Evolutionary conservation across 2,113 vertebrate species (phyloP).

Genomic region (Epinephelus lanceolatus): DNA sequence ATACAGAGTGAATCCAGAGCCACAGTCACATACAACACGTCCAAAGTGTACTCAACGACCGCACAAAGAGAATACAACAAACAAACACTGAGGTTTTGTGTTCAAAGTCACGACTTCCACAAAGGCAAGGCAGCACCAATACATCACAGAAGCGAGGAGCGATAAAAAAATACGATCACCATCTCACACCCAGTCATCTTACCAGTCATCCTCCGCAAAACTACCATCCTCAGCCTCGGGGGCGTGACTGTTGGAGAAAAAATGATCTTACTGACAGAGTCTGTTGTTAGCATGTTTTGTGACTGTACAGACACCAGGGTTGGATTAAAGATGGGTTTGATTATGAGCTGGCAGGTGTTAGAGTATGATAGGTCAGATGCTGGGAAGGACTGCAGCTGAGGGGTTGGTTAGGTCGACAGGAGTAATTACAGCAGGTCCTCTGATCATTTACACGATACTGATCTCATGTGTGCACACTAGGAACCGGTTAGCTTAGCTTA

Average conservation of each 20-base stretch:
- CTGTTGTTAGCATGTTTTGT: slow-evolving; percentile 30
- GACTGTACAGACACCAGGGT: slow-evolving; percentile 7
- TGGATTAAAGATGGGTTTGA: slow-evolving; percentile 27
- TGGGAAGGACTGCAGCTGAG: background rate
- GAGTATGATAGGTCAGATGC: slow-evolving; percentile 19
- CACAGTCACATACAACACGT: slow-evolving; percentile 59
- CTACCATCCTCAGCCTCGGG: slow-evolving; percentile 95
- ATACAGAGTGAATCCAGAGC: slow-evolving; percentile 29
- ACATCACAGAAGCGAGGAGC: slow-evolving; percentile 77
- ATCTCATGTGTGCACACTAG: background rate
- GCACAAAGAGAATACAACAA: slow-evolving; percentile 42
- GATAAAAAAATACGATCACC: slow-evolving; percentile 41
- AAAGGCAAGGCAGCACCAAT: slow-evolving; percentile 76
- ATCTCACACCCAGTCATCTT: slow-evolving; percentile 82
- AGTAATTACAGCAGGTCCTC: background rate
- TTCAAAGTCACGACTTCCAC: slow-evolving; percentile 70
- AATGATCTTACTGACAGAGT: slow-evolving; percentile 71
- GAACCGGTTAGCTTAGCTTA: background rate
- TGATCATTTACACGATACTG: background rate
- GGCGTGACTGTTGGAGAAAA: slow-evolving; percentile 89
- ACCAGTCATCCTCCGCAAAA: slow-evolving; percentile 94
- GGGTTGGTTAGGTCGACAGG: slow-evolving; percentile 14
- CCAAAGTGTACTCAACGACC: slow-evolving; percentile 39
- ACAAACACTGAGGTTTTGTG: slow-evolving; percentile 45
- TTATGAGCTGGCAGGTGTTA: slow-evolving; percentile 27